phyloP scores from a whole-genome alignment of 2,888 invertebrate species.

The Congeria kusceri region DNA sequence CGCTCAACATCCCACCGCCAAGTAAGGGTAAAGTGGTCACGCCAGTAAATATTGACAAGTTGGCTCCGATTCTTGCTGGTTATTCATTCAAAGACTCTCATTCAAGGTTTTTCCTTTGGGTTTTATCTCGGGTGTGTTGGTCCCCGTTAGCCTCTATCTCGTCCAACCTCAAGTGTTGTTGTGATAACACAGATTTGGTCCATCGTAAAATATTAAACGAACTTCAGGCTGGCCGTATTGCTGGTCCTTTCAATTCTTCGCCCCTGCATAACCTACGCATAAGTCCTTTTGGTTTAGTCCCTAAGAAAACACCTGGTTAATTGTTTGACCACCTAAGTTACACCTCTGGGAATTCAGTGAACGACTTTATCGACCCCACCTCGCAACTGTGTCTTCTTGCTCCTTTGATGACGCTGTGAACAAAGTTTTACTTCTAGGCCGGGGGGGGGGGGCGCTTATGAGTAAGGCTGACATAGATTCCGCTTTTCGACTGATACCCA shows the following conservation, averaged over 20 bases:
- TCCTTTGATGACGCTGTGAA: slow-evolving; percentile 27
- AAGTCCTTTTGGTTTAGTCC: slow-evolving; percentile 18
- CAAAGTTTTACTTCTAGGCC: slow-evolving; percentile 6
- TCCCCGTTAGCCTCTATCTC: not conserved
- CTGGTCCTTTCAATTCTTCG: slow-evolving; percentile 4
- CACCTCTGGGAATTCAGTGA: slow-evolving; percentile 5
- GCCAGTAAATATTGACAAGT: no score
- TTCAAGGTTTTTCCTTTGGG: slow-evolving; percentile 6
- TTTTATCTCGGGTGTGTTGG: slow-evolving; percentile 16
- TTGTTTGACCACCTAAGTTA: slow-evolving; percentile 26
- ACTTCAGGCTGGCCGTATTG: not conserved
- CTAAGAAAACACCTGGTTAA: slow-evolving; percentile 22
- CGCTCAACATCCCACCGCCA: no score
- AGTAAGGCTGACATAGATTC: slow-evolving; percentile 40
- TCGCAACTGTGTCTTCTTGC: slow-evolving; percentile 11
- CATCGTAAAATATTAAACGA: slow-evolving; percentile 3
- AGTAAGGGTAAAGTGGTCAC: no score
- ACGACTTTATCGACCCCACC: slow-evolving; percentile 14
- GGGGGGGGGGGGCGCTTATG: no score
- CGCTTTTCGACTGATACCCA: slow-evolving; percentile 28
- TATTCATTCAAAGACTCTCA: no score
- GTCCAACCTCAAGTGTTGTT: slow-evolving; percentile 18
- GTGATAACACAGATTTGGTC: not conserved
- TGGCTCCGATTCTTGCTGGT: no score
- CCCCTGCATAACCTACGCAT: not conserved